phyloP scores from a whole-genome alignment of 2,797 vertebrate species.

The Anguilla pacifica region DNA sequence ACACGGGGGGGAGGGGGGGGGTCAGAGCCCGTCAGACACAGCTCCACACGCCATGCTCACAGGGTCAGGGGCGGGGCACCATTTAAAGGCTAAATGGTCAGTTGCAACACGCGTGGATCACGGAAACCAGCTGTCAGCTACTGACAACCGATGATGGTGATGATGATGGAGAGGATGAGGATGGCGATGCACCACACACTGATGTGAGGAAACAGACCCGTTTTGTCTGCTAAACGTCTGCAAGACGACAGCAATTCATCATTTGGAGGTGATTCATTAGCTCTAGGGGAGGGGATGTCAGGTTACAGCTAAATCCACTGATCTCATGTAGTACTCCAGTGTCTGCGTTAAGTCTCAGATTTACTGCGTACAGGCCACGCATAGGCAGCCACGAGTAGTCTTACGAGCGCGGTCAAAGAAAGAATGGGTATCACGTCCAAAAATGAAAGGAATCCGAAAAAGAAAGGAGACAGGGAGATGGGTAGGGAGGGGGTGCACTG shows the following conservation, averaged over 20 bases:
- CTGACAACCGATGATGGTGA: slow-evolving; percentile 54
- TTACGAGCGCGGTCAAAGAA: neutral
- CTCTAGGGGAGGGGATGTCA: neutral
- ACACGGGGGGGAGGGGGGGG: slow-evolving; percentile 33
- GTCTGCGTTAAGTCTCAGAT: neutral
- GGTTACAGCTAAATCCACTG: slow-evolving; percentile 10
- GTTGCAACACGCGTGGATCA: neutral
- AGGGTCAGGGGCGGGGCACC: slow-evolving; percentile 4
- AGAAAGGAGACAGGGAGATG: slow-evolving; percentile 33
- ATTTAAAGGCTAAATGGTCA: slow-evolving; percentile 30
- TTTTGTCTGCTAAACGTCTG: neutral
- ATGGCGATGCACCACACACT: slow-evolving; percentile 19
- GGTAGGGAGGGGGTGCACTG: slow-evolving; percentile 40
- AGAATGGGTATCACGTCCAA: neutral
- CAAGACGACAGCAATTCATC: slow-evolving; percentile 21
- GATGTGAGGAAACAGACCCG: neutral
- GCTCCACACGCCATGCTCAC: neutral
- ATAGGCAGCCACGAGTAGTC: neutral
- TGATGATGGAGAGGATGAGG: slow-evolving; percentile 52
- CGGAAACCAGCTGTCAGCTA: slow-evolving; percentile 51
- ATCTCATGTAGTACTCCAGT: slow-evolving; percentile 32
- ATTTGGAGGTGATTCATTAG: slow-evolving; percentile 15
- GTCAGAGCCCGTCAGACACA: neutral
- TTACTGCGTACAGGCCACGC: neutral
- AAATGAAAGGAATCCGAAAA: neutral